A percentile compares a stretch with the other conserved stretches of the same genome.
These are phyloP conservation scores for Lophius piscatorius DNA, from an alignment of 2,113 vertebrate species.

Conservation along the genomic window DNA sequence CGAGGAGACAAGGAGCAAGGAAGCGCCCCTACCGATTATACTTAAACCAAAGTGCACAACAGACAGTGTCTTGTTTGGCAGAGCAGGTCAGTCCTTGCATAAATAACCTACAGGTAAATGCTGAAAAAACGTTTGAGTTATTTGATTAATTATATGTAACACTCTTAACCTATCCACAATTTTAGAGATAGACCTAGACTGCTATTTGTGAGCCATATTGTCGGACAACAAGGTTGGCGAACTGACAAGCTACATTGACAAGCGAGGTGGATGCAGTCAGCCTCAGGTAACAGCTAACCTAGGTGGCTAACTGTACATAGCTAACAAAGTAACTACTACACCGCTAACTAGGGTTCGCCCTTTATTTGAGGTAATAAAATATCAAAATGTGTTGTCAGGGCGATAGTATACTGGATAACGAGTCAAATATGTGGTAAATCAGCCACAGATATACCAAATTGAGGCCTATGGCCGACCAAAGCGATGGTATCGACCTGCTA, in stretches of 20 bases:
- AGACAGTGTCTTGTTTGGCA: too few species aligned
- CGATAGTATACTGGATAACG: too few species aligned
- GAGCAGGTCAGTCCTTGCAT: too few species aligned
- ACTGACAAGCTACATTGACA: conserved; percentile 21
- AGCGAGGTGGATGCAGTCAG: conserved; percentile 20
- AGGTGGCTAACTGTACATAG: conserved; percentile 36
- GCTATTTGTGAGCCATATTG: neutral
- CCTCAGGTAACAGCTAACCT: conserved; percentile 26
- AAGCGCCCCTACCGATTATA: too few species aligned
- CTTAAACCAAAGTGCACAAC: too few species aligned
- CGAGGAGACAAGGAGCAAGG: too few species aligned
- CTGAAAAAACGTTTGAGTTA: too few species aligned
- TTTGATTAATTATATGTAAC: too few species aligned
- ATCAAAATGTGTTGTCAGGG: rapidly evolving
- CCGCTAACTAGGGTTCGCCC: neutral
- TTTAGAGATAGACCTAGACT: neutral
- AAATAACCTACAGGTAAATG: too few species aligned
- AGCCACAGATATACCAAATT: neutral
- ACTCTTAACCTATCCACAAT: neutral
- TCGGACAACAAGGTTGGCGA: conserved; percentile 14
- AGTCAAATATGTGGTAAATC: neutral
- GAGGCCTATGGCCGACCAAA: conserved; percentile 55
- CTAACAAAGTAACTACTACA: conserved; percentile 15
- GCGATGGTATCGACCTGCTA: conserved; percentile 49
- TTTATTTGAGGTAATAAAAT: rapidly evolving